Evolutionary conservation across 2,113 vertebrate genomes (phyloP), one percentile per base, ranked within the genome.

Genomic region (Talpa occidentalis): DNA sequence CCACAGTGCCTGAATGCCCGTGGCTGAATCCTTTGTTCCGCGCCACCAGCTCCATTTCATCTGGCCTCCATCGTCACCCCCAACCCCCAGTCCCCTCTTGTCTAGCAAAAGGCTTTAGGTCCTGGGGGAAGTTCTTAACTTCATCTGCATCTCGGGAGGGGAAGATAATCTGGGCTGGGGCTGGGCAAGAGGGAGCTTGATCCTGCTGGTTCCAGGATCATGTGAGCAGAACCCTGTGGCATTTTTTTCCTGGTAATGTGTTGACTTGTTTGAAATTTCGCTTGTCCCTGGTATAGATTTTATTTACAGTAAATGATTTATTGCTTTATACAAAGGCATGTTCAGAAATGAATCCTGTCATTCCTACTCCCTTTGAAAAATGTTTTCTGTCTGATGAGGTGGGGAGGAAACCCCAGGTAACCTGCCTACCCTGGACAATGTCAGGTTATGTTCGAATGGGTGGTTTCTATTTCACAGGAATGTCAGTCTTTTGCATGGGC

Each of bases 261-360:
- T 64, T 77, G 77, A 28, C 6, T 42, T 40, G 6, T 17, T n/a
- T 22, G 1, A 4, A 32, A 64, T 78, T 89, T 88, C 44, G 21
- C 5, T 59, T 72, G 22, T 69, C 66, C 66, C 24, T 35, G 59
- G 17, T 32, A 47, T 32, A 70, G 69, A 24, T 82, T 94, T 78
- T 30, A 82, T 78, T 78, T 62, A 37, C 11, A 67, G 72, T 52
- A 49, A 60, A 12, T 73, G 40, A 62, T 54, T 37, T 81, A 54
- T 76, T n/a, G 28, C 30, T 80, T 1, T 28, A 49, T 84, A 37
- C 67, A 94, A 80, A 73, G 37, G 10, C 8, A 62, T 19, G 4
- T 81, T 69, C 86, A 74, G 81, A 79, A 93, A 64, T 32, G 35
- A 84, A 67, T 92, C 30, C 11, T 26, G 16, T 76, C 22, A 49